Evolutionary conservation across 2,888 invertebrate species (phyloP).

Genomic region (Xylophagus ater): DNA sequence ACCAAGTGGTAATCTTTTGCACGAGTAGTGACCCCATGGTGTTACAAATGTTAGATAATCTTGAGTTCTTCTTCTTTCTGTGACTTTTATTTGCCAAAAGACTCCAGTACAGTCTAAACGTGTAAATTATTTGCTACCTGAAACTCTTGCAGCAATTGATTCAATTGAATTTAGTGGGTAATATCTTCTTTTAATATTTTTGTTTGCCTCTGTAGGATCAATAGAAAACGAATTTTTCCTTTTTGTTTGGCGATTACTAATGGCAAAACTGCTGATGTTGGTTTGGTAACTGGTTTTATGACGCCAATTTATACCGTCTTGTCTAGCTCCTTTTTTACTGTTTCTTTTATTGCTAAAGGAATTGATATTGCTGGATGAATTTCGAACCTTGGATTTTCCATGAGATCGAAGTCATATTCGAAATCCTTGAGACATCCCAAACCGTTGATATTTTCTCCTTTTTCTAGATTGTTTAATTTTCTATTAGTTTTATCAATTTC

Average conservation of each 20-base stretch:
- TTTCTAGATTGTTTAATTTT: too few species aligned
- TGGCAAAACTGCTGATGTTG: conserved; percentile 17
- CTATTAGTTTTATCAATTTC: too few species aligned
- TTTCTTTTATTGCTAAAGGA: conserved; percentile 16
- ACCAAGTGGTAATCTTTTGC: conserved; percentile 16
- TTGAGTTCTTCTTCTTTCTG: conserved; percentile 18
- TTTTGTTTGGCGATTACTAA: conserved; percentile 16
- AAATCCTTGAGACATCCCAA: conserved; percentile 16
- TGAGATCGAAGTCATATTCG: conserved; percentile 16
- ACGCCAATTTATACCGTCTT: conserved; percentile 15
- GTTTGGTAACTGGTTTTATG: conserved; percentile 13
- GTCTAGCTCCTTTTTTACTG: conserved; percentile 18
- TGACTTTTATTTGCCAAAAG: conserved; percentile 20
- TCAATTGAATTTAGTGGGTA: conserved; percentile 15
- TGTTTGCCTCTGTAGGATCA: conserved; percentile 11
- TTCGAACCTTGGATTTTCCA: conserved; percentile 15
- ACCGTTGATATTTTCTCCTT: conserved; percentile 4
- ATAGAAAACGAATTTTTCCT: conserved; percentile 14
- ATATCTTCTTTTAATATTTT: conserved; percentile 14
- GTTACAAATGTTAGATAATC: conserved; percentile 19
- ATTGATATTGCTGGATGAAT: conserved; percentile 15
- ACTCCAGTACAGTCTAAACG: conserved; percentile 13
- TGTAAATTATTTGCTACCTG: neutral
- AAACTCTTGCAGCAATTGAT: conserved; percentile 7
- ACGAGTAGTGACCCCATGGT: conserved; percentile 20